Conservation (phyloP, 2,888 invertebrate genomes). For the Lepidocyrtoides sp. region DNA sequence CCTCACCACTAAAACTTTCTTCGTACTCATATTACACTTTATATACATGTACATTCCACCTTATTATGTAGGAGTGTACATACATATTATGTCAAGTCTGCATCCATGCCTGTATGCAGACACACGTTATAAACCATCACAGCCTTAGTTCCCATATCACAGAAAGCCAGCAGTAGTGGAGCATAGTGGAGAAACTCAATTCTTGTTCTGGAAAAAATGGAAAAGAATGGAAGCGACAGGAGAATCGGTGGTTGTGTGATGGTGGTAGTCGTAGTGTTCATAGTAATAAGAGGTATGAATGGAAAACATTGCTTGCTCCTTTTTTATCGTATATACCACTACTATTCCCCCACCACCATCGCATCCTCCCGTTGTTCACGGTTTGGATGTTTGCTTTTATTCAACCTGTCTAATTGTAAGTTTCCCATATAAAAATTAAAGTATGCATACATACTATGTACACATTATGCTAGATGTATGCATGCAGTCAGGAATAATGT, state of each 20-base stretch:
- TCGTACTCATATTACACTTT: not conserved
- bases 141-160: not conserved
- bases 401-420: not conserved
- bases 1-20: conserved; percentile 6
- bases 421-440: not conserved
- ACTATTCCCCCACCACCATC: not conserved
- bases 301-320: not conserved
- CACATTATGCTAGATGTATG: too few relatives aligned
- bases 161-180: too few relatives aligned
- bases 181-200: not conserved
- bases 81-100: too few relatives aligned
- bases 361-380: too few relatives aligned
- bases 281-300: too few relatives aligned
- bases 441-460: not conserved
- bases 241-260: not conserved
- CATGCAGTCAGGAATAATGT: not conserved
- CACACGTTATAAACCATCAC: not conserved
- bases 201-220: not conserved
- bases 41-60: too few relatives aligned
- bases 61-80: not conserved
- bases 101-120: not conserved
- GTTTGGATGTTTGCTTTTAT: too few relatives aligned
- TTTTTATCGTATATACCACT: not conserved
- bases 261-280: too few relatives aligned
- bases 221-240: not conserved